phyloP scores from a whole-genome alignment of 1,140 invertebrate species.

The Nasonia giraulti region DNA sequence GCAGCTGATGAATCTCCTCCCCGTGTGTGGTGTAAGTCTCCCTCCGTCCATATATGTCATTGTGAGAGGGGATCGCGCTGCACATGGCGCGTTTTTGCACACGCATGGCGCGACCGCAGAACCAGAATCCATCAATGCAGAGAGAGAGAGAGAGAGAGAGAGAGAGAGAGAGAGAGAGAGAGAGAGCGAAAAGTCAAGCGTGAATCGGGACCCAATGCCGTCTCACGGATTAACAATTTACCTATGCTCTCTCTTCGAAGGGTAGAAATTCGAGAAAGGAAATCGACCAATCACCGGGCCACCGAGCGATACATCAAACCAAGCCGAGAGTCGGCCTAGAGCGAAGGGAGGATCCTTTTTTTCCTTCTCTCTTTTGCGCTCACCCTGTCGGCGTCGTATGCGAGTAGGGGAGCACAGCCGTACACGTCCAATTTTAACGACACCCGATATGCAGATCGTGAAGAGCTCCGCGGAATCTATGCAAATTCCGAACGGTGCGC shows the following conservation, averaged over 20 bases:
- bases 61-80: neutral
- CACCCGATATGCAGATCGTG: conserved; percentile 72
- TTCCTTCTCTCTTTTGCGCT: conserved; percentile 27
- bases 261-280: conserved; percentile 33
- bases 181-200: neutral
- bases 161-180: neutral
- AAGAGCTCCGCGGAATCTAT: conserved; percentile 63
- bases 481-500: conserved; percentile 64
- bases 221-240: conserved; percentile 44
- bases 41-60: neutral
- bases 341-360: conserved; percentile 57
- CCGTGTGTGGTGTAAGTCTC: neutral
- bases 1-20: conserved; percentile 37
- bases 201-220: conserved; percentile 19
- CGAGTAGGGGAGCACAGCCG: conserved; percentile 53
- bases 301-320: conserved; percentile 39
- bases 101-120: neutral
- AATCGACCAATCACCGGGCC: conserved; percentile 54
- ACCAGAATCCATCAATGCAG: conserved; percentile 25
- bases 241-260: conserved; percentile 32
- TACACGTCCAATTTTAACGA: conserved; percentile 71
- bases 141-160: neutral
- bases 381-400: conserved; percentile 24
- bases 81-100: neutral
- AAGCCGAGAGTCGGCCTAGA: neutral